These are phyloP conservation scores for Scolopax mira DNA, from an alignment of 2,113 vertebrate species.

Conservation along the genomic window DNA sequence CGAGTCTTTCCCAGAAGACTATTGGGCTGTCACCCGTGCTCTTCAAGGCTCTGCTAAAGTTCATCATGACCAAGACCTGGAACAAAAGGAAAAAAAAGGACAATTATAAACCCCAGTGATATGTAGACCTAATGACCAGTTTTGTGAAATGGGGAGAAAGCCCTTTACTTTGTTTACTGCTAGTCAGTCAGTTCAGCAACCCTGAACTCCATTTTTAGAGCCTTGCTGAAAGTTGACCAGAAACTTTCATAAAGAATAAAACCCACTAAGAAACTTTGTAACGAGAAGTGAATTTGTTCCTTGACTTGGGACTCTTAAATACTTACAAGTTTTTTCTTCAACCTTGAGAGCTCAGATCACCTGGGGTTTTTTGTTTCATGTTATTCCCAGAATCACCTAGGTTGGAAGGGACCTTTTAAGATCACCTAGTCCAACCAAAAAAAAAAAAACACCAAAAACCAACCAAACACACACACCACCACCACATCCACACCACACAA, in stretches of 20 bases:
- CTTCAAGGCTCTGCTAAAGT: constrained; percentile 76
- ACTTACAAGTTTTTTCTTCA: not conserved
- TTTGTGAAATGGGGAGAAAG: not conserved
- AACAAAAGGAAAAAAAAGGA: not conserved
- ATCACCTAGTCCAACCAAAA: no score
- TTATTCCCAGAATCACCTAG: no score
- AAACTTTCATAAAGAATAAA: not conserved
- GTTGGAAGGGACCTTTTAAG: no score
- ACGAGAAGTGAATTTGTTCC: not conserved
- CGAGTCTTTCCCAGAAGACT: not conserved
- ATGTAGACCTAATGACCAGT: not conserved
- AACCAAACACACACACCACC: no score
- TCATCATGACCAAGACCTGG: constrained; percentile 84
- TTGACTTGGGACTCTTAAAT: not conserved
- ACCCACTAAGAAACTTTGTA: not conserved
- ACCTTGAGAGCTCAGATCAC: not conserved
- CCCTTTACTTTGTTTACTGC: not conserved
- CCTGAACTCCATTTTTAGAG: not conserved
- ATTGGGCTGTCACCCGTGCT: not conserved
- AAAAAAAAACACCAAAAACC: no score
- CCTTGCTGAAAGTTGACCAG: not conserved
- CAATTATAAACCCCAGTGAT: not conserved
- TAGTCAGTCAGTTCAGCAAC: not conserved
- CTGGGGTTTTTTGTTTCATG: not conserved
- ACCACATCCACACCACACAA: no score